phyloP scores from a whole-genome alignment of 2,888 invertebrate species.

The Podabrus alpinus region DNA sequence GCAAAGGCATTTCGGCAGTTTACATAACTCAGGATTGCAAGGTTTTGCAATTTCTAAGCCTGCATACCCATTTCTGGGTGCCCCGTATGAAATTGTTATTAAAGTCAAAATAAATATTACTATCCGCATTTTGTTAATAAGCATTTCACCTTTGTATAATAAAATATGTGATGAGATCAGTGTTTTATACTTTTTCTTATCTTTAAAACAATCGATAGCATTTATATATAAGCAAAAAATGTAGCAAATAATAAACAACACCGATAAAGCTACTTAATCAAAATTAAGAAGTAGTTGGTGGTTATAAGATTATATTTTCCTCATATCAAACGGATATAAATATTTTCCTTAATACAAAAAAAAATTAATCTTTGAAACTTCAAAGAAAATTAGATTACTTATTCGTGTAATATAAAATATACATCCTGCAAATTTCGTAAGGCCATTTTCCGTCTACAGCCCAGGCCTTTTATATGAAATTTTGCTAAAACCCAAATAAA shows the following conservation, averaged over 20 bases:
- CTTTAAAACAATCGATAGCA: not conserved
- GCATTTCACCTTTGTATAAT: not conserved
- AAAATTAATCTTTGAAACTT: too few species aligned
- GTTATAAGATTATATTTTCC: not conserved
- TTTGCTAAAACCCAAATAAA: too few species aligned
- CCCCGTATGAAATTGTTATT: not conserved
- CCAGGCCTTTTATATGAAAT: too few species aligned
- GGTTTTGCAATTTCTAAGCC: not conserved
- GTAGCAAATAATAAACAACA: not conserved
- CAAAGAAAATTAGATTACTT: too few species aligned
- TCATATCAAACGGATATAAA: too few species aligned
- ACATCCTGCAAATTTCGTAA: too few species aligned
- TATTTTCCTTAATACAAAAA: too few species aligned
- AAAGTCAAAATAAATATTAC: not conserved
- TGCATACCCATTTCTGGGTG: not conserved
- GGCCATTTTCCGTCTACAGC: too few species aligned
- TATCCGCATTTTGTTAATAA: not conserved
- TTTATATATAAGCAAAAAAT: not conserved
- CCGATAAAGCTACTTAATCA: not conserved
- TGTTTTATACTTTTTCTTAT: not conserved
- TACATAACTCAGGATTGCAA: conserved; percentile 51
- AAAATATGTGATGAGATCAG: not conserved
- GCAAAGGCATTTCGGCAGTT: conserved; percentile 62
- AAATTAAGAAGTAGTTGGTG: not conserved
- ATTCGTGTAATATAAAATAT: too few species aligned